A percentile compares a stretch with the other conserved stretches of the same genome.
These are phyloP conservation scores for Brachyhypopomus occidentalis DNA, from an alignment of 2,113 vertebrate genomes.

Conservation along the genomic window DNA sequence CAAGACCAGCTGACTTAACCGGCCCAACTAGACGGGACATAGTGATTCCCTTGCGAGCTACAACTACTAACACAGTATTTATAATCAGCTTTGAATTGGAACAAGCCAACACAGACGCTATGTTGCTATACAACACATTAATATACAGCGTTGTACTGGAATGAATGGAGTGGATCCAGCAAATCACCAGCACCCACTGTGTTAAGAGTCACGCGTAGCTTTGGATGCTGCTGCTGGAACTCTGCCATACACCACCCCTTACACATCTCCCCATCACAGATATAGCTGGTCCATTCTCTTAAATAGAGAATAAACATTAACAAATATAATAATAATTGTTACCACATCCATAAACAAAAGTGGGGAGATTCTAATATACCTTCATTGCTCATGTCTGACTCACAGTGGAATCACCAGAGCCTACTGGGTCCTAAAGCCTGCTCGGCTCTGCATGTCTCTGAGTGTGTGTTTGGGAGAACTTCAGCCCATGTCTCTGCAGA, in stretches of 20 bases:
- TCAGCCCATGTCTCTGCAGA: not conserved
- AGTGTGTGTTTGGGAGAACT: not conserved
- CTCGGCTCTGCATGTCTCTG: not conserved
- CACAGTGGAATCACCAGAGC: not conserved
- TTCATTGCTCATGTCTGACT: constrained; percentile 20
- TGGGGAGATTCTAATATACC: too few species aligned
- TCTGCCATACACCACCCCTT: not conserved
- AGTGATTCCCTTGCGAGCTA: not conserved
- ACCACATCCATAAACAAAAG: too few species aligned
- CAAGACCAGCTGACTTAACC: constrained; percentile 1
- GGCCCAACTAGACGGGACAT: not conserved
- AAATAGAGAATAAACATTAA: too few species aligned
- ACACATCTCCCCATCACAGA: too few species aligned
- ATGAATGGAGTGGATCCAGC: not conserved
- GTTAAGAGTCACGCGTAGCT: not conserved
- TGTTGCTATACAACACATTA: not conserved
- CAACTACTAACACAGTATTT: not conserved
- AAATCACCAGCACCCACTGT: not conserved
- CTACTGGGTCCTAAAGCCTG: not conserved
- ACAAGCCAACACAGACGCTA: not conserved
- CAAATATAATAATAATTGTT: too few species aligned
- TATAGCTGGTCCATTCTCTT: too few species aligned
- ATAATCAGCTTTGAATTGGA: constrained; percentile 29
- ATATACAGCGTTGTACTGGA: not conserved
- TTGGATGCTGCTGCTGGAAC: too few species aligned